Evolutionary conservation across 2,888 invertebrate genomes (phyloP).

Genomic region (Craniophora ligustri): DNA sequence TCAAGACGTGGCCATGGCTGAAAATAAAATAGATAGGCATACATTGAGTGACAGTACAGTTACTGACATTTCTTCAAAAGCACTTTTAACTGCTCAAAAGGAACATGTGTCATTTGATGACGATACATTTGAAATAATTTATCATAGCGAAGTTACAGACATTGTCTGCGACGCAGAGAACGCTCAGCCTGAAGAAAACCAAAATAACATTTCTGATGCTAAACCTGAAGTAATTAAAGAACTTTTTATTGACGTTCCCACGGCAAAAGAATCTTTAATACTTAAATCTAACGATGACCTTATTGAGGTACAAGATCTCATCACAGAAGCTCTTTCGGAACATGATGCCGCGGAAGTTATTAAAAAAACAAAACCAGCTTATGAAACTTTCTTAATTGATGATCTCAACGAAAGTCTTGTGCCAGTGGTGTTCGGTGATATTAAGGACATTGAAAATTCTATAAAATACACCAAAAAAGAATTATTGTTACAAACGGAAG

Average conservation of each 20-base stretch:
- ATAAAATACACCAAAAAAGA: slow-evolving; percentile 48
- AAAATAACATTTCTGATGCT: neutral
- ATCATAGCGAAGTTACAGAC: slow-evolving; percentile 44
- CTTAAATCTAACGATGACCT: slow-evolving; percentile 33
- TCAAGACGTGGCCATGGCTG: neutral
- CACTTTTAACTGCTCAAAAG: slow-evolving; percentile 6
- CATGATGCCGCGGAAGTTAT: slow-evolving; percentile 9
- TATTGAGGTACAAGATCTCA: slow-evolving; percentile 28
- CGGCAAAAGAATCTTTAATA: slow-evolving; percentile 14
- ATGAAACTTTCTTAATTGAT: slow-evolving; percentile 59
- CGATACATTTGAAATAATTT: slow-evolving; percentile 56
- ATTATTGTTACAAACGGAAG: slow-evolving; percentile 21
- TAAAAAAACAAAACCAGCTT: slow-evolving; percentile 14
- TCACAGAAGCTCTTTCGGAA: slow-evolving; percentile 49
- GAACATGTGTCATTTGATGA: slow-evolving; percentile 30
- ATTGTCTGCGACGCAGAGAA: slow-evolving; percentile 3
- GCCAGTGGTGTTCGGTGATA: slow-evolving; percentile 71
- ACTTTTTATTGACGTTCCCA: neutral
- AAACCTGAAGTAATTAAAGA: slow-evolving; percentile 2
- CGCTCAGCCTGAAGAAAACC: neutral
- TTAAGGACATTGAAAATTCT: slow-evolving; percentile 59
- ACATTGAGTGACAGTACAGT: neutral
- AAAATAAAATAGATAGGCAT: neutral
- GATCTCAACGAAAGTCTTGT: slow-evolving; percentile 67
- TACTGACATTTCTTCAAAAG: neutral